Conservation (phyloP, 2,888 invertebrate genomes). For the Lithophane ornitopus region DNA sequence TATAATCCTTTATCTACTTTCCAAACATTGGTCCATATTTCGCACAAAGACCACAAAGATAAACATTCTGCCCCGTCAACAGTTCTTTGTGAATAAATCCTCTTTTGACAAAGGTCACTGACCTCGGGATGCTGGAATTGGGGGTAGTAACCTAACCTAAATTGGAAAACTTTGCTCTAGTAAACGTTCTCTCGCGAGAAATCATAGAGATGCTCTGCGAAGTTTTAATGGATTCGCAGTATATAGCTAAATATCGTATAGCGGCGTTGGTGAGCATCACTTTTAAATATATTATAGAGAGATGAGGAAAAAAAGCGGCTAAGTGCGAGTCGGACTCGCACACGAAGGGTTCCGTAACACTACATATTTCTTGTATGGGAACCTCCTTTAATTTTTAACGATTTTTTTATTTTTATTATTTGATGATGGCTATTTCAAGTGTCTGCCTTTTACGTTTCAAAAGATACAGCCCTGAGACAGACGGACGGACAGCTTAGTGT, state of each 20-base stretch:
- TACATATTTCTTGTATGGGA: too few relatives aligned
- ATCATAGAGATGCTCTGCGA: slow-evolving; percentile 63
- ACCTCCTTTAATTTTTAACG: too few relatives aligned
- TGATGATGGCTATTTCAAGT: too few relatives aligned
- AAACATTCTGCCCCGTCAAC: slow-evolving; percentile 54
- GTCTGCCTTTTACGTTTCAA: too few relatives aligned
- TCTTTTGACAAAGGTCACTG: slow-evolving; percentile 61
- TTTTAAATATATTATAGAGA: slow-evolving; percentile 34
- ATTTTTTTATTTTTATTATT: too few relatives aligned
- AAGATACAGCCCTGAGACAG: too few relatives aligned
- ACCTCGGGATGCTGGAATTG: slow-evolving; percentile 56
- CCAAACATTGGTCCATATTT: slow-evolving; percentile 28
- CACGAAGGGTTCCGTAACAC: too few relatives aligned
- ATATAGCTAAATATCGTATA: slow-evolving; percentile 38
- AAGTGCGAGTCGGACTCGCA: too few relatives aligned
- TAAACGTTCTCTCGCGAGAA: slow-evolving; percentile 61
- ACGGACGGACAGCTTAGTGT: too few relatives aligned
- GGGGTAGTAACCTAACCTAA: slow-evolving; percentile 70
- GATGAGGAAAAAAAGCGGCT: slow-evolving; percentile 6
- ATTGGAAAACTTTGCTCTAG: slow-evolving; percentile 77
- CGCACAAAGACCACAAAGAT: slow-evolving; percentile 51
- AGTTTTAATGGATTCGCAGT: slow-evolving; percentile 68
- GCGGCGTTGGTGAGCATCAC: slow-evolving; percentile 23
- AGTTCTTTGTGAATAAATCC: slow-evolving; percentile 69
- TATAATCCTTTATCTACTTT: slow-evolving; percentile 45